These are phyloP conservation scores for Tachycineta bicolor DNA, from an alignment of 2,113 vertebrate genomes.

Conservation along the genomic window DNA sequence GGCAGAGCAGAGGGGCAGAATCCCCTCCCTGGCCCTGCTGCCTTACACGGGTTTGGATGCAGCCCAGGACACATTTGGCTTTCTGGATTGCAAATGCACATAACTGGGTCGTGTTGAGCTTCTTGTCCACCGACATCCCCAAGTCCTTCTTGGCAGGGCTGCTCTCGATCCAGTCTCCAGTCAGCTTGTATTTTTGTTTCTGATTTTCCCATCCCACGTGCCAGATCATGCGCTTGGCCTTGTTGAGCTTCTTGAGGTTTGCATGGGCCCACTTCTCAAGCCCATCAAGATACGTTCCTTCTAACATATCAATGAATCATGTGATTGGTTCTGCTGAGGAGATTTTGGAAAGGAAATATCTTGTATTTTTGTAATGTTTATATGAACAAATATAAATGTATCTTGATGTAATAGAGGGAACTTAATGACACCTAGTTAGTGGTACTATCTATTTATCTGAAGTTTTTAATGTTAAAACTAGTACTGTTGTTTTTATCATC, in stretches of 20 bases:
- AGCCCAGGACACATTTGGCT: accelerated
- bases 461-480: not conserved
- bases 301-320: not conserved
- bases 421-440: not conserved
- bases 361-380: not conserved
- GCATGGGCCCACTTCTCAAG: not conserved
- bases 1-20: not conserved
- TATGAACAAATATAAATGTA: not conserved
- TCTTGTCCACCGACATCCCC: accelerated
- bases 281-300: not conserved
- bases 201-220: not conserved
- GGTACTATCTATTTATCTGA: not conserved
- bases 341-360: not conserved
- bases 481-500: not conserved
- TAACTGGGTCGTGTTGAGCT: too few species aligned
- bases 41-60: not conserved
- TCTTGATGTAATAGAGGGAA: not conserved
- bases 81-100: not conserved
- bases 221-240: not conserved
- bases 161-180: accelerated
- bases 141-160: not conserved
- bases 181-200: not conserved
- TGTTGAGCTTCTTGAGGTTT: not conserved
- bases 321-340: not conserved
- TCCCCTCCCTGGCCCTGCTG: not conserved